Evolutionary conservation across 1,140 invertebrate genomes (phyloP).

Genomic region (Micrasema longulum): DNA sequence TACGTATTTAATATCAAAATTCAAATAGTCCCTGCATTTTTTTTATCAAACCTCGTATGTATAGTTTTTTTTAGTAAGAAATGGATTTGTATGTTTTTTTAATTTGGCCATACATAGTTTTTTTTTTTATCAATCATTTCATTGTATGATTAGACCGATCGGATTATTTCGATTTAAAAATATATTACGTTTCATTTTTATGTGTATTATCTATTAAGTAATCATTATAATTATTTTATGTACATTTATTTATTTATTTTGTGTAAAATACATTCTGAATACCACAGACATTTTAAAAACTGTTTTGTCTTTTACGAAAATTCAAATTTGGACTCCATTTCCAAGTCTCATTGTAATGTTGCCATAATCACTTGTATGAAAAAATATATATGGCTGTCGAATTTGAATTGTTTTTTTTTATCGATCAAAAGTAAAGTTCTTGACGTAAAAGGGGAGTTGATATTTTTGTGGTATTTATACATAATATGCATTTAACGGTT

Average conservation of each 20-base stretch:
- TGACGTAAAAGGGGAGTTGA: no score
- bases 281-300: not conserved
- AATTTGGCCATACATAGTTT: no score
- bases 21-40: no score
- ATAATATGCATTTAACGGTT: not conserved
- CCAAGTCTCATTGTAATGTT: slow-evolving; percentile 28
- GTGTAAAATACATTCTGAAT: slow-evolving; percentile 19
- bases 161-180: no score
- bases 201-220: not conserved
- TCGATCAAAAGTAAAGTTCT: no score
- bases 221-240: slow-evolving; percentile 1
- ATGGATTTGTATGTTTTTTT: no score
- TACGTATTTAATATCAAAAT: no score
- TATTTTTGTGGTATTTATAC: slow-evolving; percentile 23
- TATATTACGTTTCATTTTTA: no score
- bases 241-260: slow-evolving; percentile 28
- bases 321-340: slow-evolving; percentile 1
- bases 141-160: no score
- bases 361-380: slow-evolving; percentile 18
- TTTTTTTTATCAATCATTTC: no score
- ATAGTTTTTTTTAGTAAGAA: no score
- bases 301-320: not conserved
- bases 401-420: not conserved
- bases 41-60: no score
- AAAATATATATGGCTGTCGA: slow-evolving; percentile 8